Evolutionary conservation across 2,888 invertebrate species (phyloP), one percentile per base, ranked within the genome.

Genomic region (Trissolcus brochymenae): DNA sequence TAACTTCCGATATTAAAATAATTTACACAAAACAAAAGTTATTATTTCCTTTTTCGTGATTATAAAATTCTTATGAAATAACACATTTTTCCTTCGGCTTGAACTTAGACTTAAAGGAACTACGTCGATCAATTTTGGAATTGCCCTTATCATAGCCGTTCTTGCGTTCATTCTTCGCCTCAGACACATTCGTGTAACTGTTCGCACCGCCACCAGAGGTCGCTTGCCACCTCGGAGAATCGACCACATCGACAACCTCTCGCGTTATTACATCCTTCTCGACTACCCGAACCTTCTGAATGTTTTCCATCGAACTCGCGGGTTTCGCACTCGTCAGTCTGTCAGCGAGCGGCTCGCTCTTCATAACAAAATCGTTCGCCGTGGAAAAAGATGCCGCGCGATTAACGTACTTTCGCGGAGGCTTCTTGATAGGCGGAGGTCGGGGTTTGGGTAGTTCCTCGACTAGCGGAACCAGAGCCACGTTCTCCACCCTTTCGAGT

Each of bases 81-180:
- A 84, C 70, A 79, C 87, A 87, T 83, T 86, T 87, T 56, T 85
- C 86, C 83, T 85, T 85, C 61, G 83, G 85, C 50, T 79, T 81
- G 64, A 81, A 43, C 50, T 84, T 70, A 41, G 85, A 82, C 73
- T 82, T 86, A 35, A 81, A 76, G 11, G 85, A 85, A 72, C 82
- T 81, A 49, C 79, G 81, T 35, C 78, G 51, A 25, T 83, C 82
- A 13, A 80, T 60, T 55, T 82, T 82, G 13, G 64, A 66, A 57
- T 61, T 65, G n/a, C 59, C 16, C 21, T 51, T 64, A 9, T 59
- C 57, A 4, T 62, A 21, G 25, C 46, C 16, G 35, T 53, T 57
- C 16, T 68, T 64, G 14, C 41, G 17, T 19, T 65, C 55, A n/a
- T 11, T 54, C 14, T 46, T 76, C 6, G 40, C 35, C 59, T 68